Evolutionary conservation across 2,113 vertebrate species (phyloP), one percentile per base, ranked within the genome.

Genomic region (Ictalurus furcatus): DNA sequence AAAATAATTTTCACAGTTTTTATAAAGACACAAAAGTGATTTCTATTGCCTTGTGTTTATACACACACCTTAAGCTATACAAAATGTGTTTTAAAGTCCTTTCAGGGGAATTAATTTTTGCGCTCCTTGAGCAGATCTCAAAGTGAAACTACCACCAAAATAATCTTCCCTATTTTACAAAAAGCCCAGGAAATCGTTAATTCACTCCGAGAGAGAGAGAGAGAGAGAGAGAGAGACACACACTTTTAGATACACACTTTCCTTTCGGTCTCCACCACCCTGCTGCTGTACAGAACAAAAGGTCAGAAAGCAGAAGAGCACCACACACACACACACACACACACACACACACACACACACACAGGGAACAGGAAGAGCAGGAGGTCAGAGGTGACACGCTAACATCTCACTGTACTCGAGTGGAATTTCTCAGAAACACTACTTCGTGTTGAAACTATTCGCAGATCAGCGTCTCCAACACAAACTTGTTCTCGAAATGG

Each of bases 381-480:
- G 83, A 78, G 52, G 86, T 52, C 21, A n/a, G 88, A 69, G 58
- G 76, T 69, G 52, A 83, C 58, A 81, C 16, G 44, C 19, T 30
- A 37, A 48, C 5, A 84, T 87, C 88, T 91, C 90, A 90, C 91
- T 93, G 89, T 90, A 89, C 79, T 84, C 76, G 28, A 87, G 89
- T 90, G 84, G 84, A 91, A 86, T 83, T 86, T 56, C 85, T 91
- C 84, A 88, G 40, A 73, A 87, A 87, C 81, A 67, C 12, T 90
- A 90, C 94, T 94, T 8, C 23, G 4, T 63, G 37, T 23, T 28
- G 81, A 23, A 84, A 97, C 81, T 92, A 92, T 93, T 97, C 96
- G 89, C 98, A 99, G 96, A 99, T 99, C 91, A 93, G 82, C 0
- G 98, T 99, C 92, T 99, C 96, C 95, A 99, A 94, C 37, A 96